Evolutionary conservation across 2,888 invertebrate species (phyloP), one percentile per base, ranked within the genome.

Genomic region (Meta bourneti): DNA sequence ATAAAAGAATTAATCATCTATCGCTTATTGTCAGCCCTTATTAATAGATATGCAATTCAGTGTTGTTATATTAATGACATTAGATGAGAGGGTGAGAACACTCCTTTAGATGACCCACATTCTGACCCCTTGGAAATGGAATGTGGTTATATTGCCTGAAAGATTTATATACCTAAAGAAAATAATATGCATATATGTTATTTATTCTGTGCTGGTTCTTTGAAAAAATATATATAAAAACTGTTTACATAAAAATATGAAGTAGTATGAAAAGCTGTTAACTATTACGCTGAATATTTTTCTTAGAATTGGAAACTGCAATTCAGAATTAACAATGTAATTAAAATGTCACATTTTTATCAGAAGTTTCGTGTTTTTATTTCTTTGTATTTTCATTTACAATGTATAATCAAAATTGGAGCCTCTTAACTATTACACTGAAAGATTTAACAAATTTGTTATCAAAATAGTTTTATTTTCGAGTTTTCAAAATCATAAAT

Each of bases 11-110:
- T 74, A 11, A 20, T 84, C 51, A 49, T 90, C 6, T 90, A 52
- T 69, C 19, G 90, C 90, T 90, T 90, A 80, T 54, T 83, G 84
- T 72, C 13, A 77, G 71, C 72, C 84, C 90, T 48, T 54, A 82
- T 85, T 79, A 81, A 84, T 90, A 90, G 90, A 51, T 79, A 80
- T 49, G 84, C 90, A 90, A 90, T 48, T 90, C 72, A 90, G 74
- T 90, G 90, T 89, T 86, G 85, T 87, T 89, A 83, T 78, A 88
- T 89, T 80, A 82, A 83, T 69, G 80, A 84, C 79, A 84, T 84
- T 84, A 84, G 84, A 61, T 72, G 48, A 49, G 72, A 52, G 80
- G 6, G 48, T 48, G 49, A 19, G 16, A 74, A 20, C 54, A 34
- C 16, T 89, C 82, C 82, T 70, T 48, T 89, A 89, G 89, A 54